A percentile compares a stretch with the other conserved stretches of the same genome.
Evolutionary conservation across 1,140 invertebrate species (phyloP).

Genomic region (Hyles vespertilio): DNA sequence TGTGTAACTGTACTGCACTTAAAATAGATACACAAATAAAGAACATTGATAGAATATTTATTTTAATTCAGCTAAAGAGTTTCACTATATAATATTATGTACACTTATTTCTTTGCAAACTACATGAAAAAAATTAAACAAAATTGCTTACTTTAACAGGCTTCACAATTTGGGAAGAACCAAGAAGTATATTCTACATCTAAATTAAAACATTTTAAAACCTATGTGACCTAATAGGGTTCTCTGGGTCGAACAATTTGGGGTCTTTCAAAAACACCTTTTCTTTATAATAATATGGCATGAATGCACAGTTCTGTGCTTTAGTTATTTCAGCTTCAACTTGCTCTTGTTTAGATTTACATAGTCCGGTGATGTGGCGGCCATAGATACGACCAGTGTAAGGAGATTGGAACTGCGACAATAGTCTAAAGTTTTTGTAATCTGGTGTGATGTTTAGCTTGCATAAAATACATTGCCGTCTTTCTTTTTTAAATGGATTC

Average conservation of each 20-base stretch:
- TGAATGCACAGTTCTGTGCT: conserved; percentile 84
- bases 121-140: too few species aligned
- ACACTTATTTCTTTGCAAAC: too few species aligned
- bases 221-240: conserved; percentile 86
- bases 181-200: too few species aligned
- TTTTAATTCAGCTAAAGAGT: too few species aligned
- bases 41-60: too few species aligned
- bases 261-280: conserved; percentile 88
- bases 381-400: conserved; percentile 95
- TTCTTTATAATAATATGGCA: conserved; percentile 87
- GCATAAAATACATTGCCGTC: conserved; percentile 90
- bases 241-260: conserved; percentile 89
- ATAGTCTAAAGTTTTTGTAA: conserved; percentile 93
- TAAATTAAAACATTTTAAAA: conserved; percentile 72
- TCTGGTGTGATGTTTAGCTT: conserved; percentile 87
- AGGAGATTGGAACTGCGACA: conserved; percentile 97
- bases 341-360: conserved; percentile 82
- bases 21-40: too few species aligned
- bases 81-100: too few species aligned
- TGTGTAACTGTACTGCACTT: too few species aligned
- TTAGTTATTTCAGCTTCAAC: conserved; percentile 84
- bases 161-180: too few species aligned
- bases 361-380: conserved; percentile 93
- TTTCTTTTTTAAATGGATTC: conserved; percentile 90
- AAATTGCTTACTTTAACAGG: too few species aligned